These are phyloP conservation scores for Glomeris marginata DNA, from an alignment of 2,888 invertebrate genomes.

Conservation along the genomic window DNA sequence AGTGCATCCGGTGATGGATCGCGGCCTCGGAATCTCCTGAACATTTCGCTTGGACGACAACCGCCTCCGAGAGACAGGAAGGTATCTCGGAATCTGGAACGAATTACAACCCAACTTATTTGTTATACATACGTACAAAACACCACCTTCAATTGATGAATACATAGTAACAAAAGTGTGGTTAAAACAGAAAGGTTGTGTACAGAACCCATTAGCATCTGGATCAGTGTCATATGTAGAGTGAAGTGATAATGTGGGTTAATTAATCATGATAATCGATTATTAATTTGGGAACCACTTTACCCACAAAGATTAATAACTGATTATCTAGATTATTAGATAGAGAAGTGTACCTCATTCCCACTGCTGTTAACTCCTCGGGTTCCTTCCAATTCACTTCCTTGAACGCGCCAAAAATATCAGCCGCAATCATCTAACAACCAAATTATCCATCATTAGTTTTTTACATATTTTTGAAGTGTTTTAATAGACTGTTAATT, in stretches of 20 bases:
- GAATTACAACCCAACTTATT: no score
- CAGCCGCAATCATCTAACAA: slow-evolving; percentile 64
- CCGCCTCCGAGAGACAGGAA: slow-evolving; percentile 70
- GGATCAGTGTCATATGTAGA: no score
- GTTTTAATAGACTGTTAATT: neutral
- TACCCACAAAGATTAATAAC: no score
- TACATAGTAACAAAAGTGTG: no score
- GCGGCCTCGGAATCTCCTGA: slow-evolving; percentile 76
- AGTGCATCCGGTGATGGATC: slow-evolving; percentile 77
- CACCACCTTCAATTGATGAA: no score
- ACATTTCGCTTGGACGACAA: slow-evolving; percentile 65
- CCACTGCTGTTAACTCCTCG: neutral
- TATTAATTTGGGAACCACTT: no score
- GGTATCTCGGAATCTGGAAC: slow-evolving; percentile 55
- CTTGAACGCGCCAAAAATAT: slow-evolving; percentile 70
- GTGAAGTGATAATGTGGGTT: no score
- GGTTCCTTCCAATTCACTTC: slow-evolving; percentile 33
- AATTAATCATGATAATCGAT: no score
- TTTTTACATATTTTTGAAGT: neutral
- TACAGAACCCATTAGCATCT: no score
- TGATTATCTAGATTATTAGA: no score
- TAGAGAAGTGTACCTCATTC: neutral
- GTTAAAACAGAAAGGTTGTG: no score
- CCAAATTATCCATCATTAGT: neutral
- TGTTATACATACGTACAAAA: no score